Evolutionary conservation across 1,140 invertebrate species (phyloP), one percentile per base, ranked within the genome.

Genomic region (Drosophila aff.): DNA sequence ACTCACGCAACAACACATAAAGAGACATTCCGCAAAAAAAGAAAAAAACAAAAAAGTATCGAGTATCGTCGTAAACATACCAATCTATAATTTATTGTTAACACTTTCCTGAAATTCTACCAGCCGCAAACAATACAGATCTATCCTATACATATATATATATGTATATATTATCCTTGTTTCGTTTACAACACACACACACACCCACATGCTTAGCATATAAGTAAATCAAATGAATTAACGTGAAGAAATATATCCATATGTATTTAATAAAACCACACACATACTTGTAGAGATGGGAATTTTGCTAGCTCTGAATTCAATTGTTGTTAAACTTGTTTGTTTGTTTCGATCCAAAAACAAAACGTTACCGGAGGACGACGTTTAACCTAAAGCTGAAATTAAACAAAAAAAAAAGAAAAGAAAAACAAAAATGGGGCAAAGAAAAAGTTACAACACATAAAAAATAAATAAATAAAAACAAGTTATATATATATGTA

Each of bases 191-290:
- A 75, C 58, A 79, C 50, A 76, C 68, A 76, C 58, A 83, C 69
- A 76, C 49, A 21, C 23, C 23, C 23, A 61, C 55, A 76, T 65
- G 76, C 81, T 76, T 83, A 83, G 81, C 49, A 43, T 44, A 67
- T 83, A 83, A 83, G 81, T 83, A 83, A 83, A 79, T 83, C 65
- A 83, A 83, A 83, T 83, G 80, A 83, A 83, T 76, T 66, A 79
- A 52, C 72, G 69, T 79, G 65, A 61, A 26, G 52, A 67, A 61
- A 23, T 23, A 60, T 81, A 81, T 80, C 63, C 59, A 77, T 77
- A 76, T 80, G 78, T 81, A 80, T 80, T 81, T 61, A 80, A 81
- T 60, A 76, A 79, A 81, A 66, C 33, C 52, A 55, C 33, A 55
- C 58, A 77, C 58, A 63, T 47, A 50, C 40, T 53, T 47, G 50